Conservation (phyloP, 2,113 vertebrate species). For the Microcebus jonahi region DNA sequence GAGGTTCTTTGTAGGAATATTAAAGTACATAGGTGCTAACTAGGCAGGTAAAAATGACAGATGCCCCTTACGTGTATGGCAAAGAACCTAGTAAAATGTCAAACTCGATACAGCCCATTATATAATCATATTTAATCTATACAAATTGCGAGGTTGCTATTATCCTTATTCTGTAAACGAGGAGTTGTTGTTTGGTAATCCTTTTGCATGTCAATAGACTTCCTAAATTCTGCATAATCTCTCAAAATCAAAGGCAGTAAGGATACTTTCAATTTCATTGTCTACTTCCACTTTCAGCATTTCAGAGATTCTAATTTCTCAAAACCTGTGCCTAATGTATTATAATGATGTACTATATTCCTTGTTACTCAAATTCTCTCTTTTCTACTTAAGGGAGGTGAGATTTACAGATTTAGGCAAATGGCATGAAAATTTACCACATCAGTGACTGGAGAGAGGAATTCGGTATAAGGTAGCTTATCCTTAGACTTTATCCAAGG, state of each 20-base stretch:
- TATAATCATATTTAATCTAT: not conserved
- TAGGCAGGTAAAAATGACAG: not conserved
- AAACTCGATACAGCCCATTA: not conserved
- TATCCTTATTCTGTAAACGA: not conserved
- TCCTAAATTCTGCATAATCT: not conserved
- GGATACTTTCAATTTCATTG: not conserved
- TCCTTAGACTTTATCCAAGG: not conserved
- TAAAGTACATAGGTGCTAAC: not conserved
- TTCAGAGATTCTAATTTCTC: not conserved
- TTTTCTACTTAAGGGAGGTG: not conserved
- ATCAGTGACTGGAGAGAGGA: constrained; percentile 6
- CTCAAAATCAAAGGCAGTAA: constrained; percentile 6
- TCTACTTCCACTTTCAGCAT: not conserved
- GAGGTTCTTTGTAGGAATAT: not conserved
- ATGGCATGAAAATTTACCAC: not conserved
- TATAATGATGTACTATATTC: not conserved
- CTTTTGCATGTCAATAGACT: not conserved
- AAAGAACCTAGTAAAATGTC: not conserved
- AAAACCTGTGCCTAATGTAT: constrained; percentile 3
- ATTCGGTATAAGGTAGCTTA: not conserved
- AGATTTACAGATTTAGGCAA: not conserved
- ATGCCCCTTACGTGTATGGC: not conserved
- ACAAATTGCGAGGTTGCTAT: not conserved
- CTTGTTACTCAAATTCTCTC: not conserved
- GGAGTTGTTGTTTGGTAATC: not conserved